phyloP scores from a whole-genome alignment of 2,113 vertebrate genomes.

The Gopherus flavomarginatus region DNA sequence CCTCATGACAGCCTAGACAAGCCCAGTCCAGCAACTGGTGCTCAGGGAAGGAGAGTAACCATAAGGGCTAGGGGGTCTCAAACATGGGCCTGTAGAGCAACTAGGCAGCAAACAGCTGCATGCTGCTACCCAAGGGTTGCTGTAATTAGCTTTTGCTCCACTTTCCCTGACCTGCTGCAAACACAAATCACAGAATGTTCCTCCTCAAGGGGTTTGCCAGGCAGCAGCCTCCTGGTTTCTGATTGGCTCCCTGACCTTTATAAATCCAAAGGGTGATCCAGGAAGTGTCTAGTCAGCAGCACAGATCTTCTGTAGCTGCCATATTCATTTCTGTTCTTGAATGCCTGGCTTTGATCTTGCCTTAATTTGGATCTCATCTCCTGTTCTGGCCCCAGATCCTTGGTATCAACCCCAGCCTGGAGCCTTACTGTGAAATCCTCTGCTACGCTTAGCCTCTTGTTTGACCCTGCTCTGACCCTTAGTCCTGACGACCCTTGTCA shows the following conservation, averaged over 20 bases:
- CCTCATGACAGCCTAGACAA: no score
- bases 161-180: not conserved
- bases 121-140: not conserved
- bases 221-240: not conserved
- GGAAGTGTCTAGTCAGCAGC: not conserved
- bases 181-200: not conserved
- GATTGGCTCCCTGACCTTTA: not conserved
- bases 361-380: not conserved
- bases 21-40: no score
- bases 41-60: no score
- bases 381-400: not conserved
- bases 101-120: not conserved
- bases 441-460: not conserved
- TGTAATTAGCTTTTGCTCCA: not conserved
- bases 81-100: not conserved
- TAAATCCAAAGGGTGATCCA: not conserved
- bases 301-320: not conserved
- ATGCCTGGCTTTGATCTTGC: not conserved
- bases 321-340: not conserved
- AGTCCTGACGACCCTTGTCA: not conserved
- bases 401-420: not conserved
- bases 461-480: not conserved
- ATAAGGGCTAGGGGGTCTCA: no score
- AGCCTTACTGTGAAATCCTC: not conserved
- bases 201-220: not conserved